These are phyloP conservation scores for Eulemur coronatus DNA, from an alignment of 2,797 vertebrate species.

Conservation along the genomic window DNA sequence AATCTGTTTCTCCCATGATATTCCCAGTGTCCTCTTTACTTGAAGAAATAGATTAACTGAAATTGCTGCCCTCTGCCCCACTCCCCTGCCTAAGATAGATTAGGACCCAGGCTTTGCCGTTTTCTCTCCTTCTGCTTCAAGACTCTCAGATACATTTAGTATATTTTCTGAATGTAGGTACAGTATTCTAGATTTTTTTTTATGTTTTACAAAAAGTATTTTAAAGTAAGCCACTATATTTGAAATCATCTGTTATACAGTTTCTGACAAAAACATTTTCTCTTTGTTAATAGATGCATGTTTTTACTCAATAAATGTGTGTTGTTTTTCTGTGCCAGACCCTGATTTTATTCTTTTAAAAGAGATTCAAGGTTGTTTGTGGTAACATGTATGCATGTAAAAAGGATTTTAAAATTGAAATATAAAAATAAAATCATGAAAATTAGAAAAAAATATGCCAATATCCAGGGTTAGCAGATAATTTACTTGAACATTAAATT, in stretches of 20 bases:
- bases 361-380: not conserved
- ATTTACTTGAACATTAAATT: not conserved
- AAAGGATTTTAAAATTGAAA: not conserved
- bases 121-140: not conserved
- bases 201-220: not conserved
- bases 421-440: not conserved
- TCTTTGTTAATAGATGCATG: not conserved
- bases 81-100: not conserved
- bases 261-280: conserved; percentile 11
- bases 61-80: not conserved
- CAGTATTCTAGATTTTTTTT: not conserved
- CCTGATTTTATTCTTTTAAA: conserved; percentile 21
- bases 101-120: not conserved
- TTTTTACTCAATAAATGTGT: not conserved
- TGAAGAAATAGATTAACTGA: not conserved
- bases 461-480: not conserved
- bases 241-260: not conserved
- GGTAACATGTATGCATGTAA: not conserved
- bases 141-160: not conserved
- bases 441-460: not conserved
- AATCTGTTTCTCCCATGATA: not conserved
- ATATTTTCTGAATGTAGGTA: not conserved
- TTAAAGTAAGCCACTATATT: not conserved
- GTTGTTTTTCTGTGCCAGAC: not conserved
- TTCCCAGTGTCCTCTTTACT: not conserved